Evolutionary conservation across 2,797 vertebrate species (phyloP), one percentile per base, ranked within the genome.

Genomic region (Sebastes cheni): DNA sequence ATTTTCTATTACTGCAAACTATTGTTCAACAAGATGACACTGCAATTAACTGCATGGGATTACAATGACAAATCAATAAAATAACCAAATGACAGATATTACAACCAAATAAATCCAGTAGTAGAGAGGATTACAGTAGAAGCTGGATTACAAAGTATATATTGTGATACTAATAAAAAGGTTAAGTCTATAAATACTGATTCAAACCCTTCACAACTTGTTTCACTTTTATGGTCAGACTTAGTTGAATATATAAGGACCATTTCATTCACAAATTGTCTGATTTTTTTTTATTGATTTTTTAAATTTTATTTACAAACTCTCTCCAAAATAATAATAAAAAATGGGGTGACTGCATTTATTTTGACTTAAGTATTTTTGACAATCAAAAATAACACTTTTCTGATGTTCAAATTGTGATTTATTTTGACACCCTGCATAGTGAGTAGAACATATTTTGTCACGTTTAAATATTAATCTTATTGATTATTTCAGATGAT

Each of bases 141-240:
- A 72, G 20, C 11, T 32, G 14, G 8, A 70, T n/a, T 39, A 65
- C 7, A 36, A 50, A 62, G 7, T 32, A 42, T 70, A 54, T 79
- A 39, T 71, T 81, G 23, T 62, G 22, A 65, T 65, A 66, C 1
- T 55, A 68, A 54, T 62, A 23, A 59, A 60, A 30, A 56, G 27
- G 3, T 50, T 32, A 42, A 56, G 8, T 56, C 12, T 32, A 20
- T 14, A 75, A 71, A 54, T 52, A 69, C 11, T 64, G 10, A 81
- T 76, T 80, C 12, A 72, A 56, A 64, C 32, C 34, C 65, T 77
- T 61, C 73, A 66, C 6, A 46, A 42, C 71, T 82, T 76, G 29
- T 75, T 72, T 71, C 4, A 14, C 11, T 32, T 76, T 66, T 22
- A 70, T 64, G 20, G 18, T 46, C 34, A 56, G 14, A 64, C 4